Evolutionary conservation across 2,888 invertebrate genomes (phyloP).

Genomic region (Dryadula phaetusa): DNA sequence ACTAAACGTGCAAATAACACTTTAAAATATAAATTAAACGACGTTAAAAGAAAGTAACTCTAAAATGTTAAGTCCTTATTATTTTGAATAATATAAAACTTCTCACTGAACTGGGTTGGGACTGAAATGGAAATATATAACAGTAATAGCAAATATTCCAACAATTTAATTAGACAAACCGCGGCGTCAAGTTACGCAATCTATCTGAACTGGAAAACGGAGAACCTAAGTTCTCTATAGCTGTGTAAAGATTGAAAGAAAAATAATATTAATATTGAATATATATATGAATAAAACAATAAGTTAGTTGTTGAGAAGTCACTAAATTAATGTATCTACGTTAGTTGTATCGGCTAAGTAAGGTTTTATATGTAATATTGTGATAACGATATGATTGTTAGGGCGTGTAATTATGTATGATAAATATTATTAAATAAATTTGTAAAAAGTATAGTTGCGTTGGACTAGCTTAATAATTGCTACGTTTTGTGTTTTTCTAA

Average conservation of each 20-base stretch:
- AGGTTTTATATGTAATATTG: slow-evolving; percentile 67
- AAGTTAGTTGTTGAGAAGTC: slow-evolving; percentile 64
- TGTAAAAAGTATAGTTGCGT: slow-evolving; percentile 68
- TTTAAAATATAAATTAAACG: too few species aligned
- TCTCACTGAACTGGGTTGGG: too few species aligned
- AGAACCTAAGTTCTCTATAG: too few species aligned
- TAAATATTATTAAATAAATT: slow-evolving; percentile 48
- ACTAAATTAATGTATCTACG: slow-evolving; percentile 76
- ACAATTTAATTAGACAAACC: too few species aligned
- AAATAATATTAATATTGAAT: slow-evolving; percentile 39
- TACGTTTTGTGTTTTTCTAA: slow-evolving; percentile 16
- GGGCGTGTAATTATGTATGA: slow-evolving; percentile 61
- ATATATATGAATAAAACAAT: slow-evolving; percentile 43
- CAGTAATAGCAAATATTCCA: too few species aligned
- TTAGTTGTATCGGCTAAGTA: slow-evolving; percentile 61
- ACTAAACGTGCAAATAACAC: too few species aligned
- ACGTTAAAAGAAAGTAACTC: too few species aligned
- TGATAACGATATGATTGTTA: slow-evolving; percentile 68
- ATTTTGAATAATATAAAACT: too few species aligned
- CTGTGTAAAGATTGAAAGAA: too few species aligned
- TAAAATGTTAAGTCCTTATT: too few species aligned
- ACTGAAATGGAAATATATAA: too few species aligned
- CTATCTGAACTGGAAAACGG: background rate
- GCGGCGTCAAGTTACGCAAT: too few species aligned
- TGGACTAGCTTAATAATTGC: slow-evolving; percentile 53